These are phyloP conservation scores for Aulostomus chinensis DNA, from an alignment of 2,797 vertebrate species.

Conservation along the genomic window DNA sequence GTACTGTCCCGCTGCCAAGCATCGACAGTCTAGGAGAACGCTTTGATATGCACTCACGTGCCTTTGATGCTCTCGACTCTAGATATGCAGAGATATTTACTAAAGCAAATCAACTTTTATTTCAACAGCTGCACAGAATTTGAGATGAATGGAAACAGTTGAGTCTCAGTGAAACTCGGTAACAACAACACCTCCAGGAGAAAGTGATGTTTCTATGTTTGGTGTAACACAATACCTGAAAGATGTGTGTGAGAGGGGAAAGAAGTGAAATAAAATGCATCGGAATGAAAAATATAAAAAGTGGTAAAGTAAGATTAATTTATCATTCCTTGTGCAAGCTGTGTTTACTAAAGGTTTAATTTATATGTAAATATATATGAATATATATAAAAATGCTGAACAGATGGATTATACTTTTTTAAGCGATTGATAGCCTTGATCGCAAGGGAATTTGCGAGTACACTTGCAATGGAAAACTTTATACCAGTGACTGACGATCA, in stretches of 20 bases:
- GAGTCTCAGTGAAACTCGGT: conserved; percentile 44
- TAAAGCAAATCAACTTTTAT: conserved; percentile 72
- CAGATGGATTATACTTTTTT: too few species aligned
- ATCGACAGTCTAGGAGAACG: conserved; percentile 57
- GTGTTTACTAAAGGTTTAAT: too few species aligned
- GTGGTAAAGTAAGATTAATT: neutral
- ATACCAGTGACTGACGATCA: too few species aligned
- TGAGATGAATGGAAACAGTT: conserved; percentile 70
- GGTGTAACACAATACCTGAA: conserved; percentile 31
- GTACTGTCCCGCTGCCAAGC: conserved; percentile 59
- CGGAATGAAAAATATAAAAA: conserved; percentile 2
- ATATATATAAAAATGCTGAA: too few species aligned
- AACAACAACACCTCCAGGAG: conserved; percentile 57
- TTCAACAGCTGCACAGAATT: conserved; percentile 72
- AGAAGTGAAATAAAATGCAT: conserved; percentile 1
- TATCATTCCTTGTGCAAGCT: too few species aligned
- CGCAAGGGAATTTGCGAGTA: too few species aligned
- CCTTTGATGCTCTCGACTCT: conserved; percentile 72
- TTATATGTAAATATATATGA: too few species aligned
- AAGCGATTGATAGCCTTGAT: too few species aligned
- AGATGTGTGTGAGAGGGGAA: conserved; percentile 18
- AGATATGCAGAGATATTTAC: conserved; percentile 69
- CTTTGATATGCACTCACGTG: conserved; percentile 70
- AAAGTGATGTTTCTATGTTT: conserved; percentile 48
- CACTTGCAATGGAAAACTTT: too few species aligned